Base-by-base conservation (phyloP, 2,888 invertebrate species). In the Tyria jacobaeae region DNA sequence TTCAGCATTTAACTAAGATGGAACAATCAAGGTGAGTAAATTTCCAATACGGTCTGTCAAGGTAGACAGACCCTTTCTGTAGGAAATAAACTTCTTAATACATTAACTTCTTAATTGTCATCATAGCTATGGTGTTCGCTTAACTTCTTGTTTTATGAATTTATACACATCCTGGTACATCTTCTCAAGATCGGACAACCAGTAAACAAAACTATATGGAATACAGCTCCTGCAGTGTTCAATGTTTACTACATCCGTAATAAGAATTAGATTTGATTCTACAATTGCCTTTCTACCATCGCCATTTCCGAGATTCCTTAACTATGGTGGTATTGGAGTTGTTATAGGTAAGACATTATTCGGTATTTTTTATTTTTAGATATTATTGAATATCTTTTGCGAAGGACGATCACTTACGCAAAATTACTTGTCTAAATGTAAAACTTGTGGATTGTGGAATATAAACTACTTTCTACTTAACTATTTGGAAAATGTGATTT, bases 241-340 rank as follows among this genome's bases (percentile, higher is more conserved):
- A 99, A 99, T 84, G 99, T 99, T 0, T 99, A 98, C 86, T 99
- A 99, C 88, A 98, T 97, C 80, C 96, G 99, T 39, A 98, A 98
- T 82, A 98, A 98, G 87, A 99, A 99, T 89, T 98, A 98, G 90
- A 99, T 99, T 60, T 98, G 95, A 99, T 99, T 76, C 91, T 99
- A 3, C 99, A 99, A 86, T 98, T 98, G 0, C 98, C 99, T 0
- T 99, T 99, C 89, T 99, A 99, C 82, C 97, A 98, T 86, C 94
- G 97, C 15, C 95, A 97, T 97, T 98, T 76, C 97, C 97, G 0
- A 94, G 96, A 35, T 96, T 96, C 0, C 89, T 98, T 10, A 98
- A 98, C 88, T 98, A 97, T 79, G 98, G 98, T 0, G 98, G 97
- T 3, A 97, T 98, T 64, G 98, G 98, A 3, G 97, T 98, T 47